A percentile compares a stretch with the other conserved stretches of the same genome.
Conservation (phyloP, 2,797 vertebrate genomes). For the Smutsia temminckii region DNA sequence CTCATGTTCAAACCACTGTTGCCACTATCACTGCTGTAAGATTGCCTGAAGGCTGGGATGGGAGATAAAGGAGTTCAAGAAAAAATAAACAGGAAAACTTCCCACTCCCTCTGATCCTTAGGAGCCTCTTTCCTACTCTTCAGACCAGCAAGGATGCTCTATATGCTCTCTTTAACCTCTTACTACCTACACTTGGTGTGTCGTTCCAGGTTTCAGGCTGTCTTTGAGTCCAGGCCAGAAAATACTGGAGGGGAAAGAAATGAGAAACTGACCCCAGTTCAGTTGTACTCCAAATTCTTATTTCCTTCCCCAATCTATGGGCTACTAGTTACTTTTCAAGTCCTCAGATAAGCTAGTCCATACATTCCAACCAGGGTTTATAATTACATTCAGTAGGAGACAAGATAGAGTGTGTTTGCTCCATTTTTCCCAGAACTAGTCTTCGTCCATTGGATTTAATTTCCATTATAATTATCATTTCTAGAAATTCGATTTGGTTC, state of each 20-base stretch:
- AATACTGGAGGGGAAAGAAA: background rate
- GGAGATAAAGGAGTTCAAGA: background rate
- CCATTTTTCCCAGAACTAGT: background rate
- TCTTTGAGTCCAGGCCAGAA: background rate
- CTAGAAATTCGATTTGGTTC: background rate
- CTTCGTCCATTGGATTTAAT: background rate
- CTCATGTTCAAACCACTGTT: too few species aligned
- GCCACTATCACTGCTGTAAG: background rate
- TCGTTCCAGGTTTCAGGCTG: background rate
- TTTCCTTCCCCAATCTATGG: background rate
- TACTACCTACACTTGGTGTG: background rate
- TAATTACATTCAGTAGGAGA: background rate
- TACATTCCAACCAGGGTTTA: background rate
- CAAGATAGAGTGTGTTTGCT: too few species aligned
- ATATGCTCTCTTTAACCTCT: background rate
- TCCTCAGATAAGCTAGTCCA: background rate
- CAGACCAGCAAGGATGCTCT: background rate
- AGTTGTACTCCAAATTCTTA: background rate
- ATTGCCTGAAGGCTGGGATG: background rate
- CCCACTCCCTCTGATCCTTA: background rate
- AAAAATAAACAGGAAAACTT: background rate
- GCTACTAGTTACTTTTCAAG: background rate
- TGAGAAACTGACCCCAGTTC: background rate
- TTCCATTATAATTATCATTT: background rate
- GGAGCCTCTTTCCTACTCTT: background rate